Conservation (phyloP, 1,140 invertebrate genomes). For the Aphaenogaster floridana region DNA sequence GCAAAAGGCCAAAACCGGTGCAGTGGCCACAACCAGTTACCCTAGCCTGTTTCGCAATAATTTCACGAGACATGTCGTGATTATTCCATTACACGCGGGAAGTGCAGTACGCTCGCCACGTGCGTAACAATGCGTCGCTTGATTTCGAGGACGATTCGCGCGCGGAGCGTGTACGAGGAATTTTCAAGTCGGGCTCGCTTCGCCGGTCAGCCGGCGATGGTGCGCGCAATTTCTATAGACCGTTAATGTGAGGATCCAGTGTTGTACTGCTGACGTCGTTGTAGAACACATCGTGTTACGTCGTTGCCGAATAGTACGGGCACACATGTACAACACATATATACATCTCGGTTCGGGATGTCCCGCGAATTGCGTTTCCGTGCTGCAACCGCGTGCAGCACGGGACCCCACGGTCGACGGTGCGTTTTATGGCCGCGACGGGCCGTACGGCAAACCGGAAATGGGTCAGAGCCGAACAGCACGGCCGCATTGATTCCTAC, state of each 20-base stretch:
- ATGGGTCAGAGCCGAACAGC: conserved; percentile 61
- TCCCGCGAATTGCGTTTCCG: conserved; percentile 48
- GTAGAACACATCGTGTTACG: conserved; percentile 27
- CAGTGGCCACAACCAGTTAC: too few species aligned
- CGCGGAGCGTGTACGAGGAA: conserved; percentile 19
- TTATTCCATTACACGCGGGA: conserved; percentile 30
- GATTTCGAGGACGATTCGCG: conserved; percentile 21
- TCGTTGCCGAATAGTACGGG: conserved; percentile 24
- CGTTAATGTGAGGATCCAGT: conserved; percentile 30
- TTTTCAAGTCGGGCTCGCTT: conserved; percentile 42
- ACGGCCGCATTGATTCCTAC: conserved; percentile 54
- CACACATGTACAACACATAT: neutral
- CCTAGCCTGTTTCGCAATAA: neutral
- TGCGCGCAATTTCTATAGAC: conserved; percentile 30
- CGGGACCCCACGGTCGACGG: conserved; percentile 25
- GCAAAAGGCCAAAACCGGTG: too few species aligned
- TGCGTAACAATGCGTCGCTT: conserved; percentile 33
- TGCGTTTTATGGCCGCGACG: conserved; percentile 55
- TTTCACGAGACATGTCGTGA: conserved; percentile 13
- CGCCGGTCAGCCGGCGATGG: conserved; percentile 12
- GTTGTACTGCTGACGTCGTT: conserved; percentile 42
- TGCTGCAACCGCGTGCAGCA: conserved; percentile 29
- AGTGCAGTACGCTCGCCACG: neutral
- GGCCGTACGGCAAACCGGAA: conserved; percentile 58
- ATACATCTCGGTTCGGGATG: conserved; percentile 14